Percentiles rank a stretch among this genome's conserved stretches.
These are phyloP conservation scores for Oryzias dopingdopingensis DNA, from an alignment of 2,797 vertebrate species.

Conservation along the genomic window DNA sequence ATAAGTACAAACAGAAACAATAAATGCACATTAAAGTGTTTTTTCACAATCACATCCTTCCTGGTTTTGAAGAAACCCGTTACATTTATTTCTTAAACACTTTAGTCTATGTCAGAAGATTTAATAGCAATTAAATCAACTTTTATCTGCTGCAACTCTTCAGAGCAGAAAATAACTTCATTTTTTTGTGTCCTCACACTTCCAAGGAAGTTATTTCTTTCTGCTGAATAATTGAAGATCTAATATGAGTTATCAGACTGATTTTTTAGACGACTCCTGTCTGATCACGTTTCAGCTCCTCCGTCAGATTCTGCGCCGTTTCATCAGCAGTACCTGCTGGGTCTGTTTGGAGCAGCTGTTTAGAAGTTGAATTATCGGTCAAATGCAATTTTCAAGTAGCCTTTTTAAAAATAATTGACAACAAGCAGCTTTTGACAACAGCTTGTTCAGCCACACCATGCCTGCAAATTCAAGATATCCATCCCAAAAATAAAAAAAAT, in stretches of 20 bases:
- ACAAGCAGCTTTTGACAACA: slow-evolving; percentile 51
- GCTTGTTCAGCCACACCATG: slow-evolving; percentile 50
- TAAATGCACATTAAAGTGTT: no score
- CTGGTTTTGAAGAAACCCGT: no score
- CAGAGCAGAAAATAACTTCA: slow-evolving; percentile 1
- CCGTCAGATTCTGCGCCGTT: slow-evolving; percentile 20
- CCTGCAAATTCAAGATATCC: slow-evolving; percentile 71
- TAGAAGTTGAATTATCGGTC: slow-evolving; percentile 33
- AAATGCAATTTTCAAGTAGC: slow-evolving; percentile 45
- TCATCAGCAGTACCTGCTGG: slow-evolving; percentile 27
- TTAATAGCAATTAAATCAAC: slow-evolving; percentile 5
- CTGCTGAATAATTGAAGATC: slow-evolving; percentile 13
- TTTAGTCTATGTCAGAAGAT: no score
- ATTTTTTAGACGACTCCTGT: slow-evolving; percentile 2
- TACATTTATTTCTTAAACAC: no score
- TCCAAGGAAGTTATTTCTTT: slow-evolving; percentile 17
- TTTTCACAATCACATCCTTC: no score
- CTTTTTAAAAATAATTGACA: slow-evolving; percentile 47
- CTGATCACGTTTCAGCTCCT: slow-evolving; percentile 25
- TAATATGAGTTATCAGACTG: slow-evolving; percentile 16
- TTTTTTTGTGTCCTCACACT: slow-evolving; percentile 15
- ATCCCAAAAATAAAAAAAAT: slow-evolving; percentile 22
- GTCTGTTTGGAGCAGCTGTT: slow-evolving; percentile 33
- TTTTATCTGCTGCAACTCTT: slow-evolving; percentile 13
- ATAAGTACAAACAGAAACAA: no score